Base-by-base conservation (phyloP, 2,113 vertebrate species). In the Rhinogobius similis region DNA sequence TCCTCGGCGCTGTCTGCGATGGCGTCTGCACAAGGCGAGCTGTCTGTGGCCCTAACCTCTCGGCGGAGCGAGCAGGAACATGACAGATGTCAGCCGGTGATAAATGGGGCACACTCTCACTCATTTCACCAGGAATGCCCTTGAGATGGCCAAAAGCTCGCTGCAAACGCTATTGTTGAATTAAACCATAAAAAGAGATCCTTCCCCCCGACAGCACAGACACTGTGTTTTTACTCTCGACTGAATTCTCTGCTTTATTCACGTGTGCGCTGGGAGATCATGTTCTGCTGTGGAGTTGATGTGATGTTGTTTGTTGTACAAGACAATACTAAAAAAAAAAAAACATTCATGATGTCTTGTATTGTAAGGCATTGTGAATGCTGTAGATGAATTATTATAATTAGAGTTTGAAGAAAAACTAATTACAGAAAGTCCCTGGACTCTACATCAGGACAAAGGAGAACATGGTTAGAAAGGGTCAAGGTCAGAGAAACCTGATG, bases 81-180 rank as follows among this genome's bases (percentile, higher is more conserved):
- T 99, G 97, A 99, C 97, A 99, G 95, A 96, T 98, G 97, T 99
- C 97, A 98, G 96, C 91, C 96, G 95, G 96, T 99, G 97, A 99
- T 99, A 99, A 99, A 99, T 99, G 97, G 97, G 94, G 94, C 94
- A 90, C 94, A 95, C 95, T 94, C 95, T 95, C 96, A 96, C 96
- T 97, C 96, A 99, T 99, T 99, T 98, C 96, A 97, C 94, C 96
- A 93, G 95, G 95, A 98, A 98, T 98, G 97, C 97, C 97, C 97
- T 97, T 97, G 97, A 98, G 97, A 98, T 97, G 96, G 93, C 93
- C 94, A 94, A 95, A 95, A 96, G 95, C 95, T 94, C 90, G 93
- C 98, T 94, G 93, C 96, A 98, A 98, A 98, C 98, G 96, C 96
- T 98, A 96, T 96, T 98, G 96, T 98, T 98, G 96, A 98, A 98